A percentile compares a stretch with the other conserved stretches of the same genome.
Conservation (phyloP, 2,888 invertebrate species). For the Drepana falcataria region DNA sequence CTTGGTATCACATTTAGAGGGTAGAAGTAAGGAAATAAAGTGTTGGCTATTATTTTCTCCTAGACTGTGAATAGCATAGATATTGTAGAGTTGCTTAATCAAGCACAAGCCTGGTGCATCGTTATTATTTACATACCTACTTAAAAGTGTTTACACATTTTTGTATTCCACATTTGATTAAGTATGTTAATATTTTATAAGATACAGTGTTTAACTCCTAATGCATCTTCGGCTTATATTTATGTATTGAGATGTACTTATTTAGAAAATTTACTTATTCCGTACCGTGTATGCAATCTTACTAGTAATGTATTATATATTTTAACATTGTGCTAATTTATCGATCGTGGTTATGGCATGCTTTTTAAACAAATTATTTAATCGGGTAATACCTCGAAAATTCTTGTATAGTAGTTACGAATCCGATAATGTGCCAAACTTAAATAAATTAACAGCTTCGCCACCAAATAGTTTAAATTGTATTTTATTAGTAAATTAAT, state of each 20-base stretch:
- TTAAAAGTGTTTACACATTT: slow-evolving; percentile 40
- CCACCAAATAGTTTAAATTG: slow-evolving; percentile 37
- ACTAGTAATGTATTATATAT: not conserved
- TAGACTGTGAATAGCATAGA: slow-evolving; percentile 60
- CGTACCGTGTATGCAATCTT: not conserved
- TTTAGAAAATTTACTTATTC: slow-evolving; percentile 6
- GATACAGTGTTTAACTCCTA: slow-evolving; percentile 24
- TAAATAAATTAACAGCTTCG: slow-evolving; percentile 44
- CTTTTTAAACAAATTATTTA: slow-evolving; percentile 20
- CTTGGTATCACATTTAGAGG: slow-evolving; percentile 55
- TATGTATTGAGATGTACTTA: slow-evolving; percentile 12
- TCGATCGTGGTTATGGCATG: not conserved
- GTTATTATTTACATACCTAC: slow-evolving; percentile 53
- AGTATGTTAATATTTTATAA: slow-evolving; percentile 39
- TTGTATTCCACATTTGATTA: slow-evolving; percentile 54
- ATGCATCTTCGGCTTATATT: slow-evolving; percentile 5
- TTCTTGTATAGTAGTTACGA: slow-evolving; percentile 15
- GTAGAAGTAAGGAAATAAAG: slow-evolving; percentile 46
- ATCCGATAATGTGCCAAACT: slow-evolving; percentile 56
- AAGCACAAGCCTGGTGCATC: slow-evolving; percentile 59
- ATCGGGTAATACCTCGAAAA: slow-evolving; percentile 10
- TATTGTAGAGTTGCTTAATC: slow-evolving; percentile 44
- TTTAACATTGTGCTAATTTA: not conserved
- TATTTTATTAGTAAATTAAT: slow-evolving; percentile 33
- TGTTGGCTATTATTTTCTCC: slow-evolving; percentile 49